These are phyloP conservation scores for Aurelia sp. DNA, from an alignment of 30 jellyfish, hydroid and myxozoan species.

Conservation along the genomic window DNA sequence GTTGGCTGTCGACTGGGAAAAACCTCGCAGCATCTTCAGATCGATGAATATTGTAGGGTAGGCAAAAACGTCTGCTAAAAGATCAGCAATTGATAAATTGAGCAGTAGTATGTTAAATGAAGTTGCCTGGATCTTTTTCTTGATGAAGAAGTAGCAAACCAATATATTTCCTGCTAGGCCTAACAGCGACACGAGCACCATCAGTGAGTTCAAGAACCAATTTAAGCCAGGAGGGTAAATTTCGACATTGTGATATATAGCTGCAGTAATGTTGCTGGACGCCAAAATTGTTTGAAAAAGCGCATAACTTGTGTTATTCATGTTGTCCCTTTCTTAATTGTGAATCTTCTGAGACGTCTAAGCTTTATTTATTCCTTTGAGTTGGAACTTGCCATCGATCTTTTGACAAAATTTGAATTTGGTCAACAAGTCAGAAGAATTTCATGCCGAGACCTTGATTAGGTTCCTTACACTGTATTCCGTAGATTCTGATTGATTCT, in stretches of 20 bases:
- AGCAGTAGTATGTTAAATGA: constrained; percentile 54
- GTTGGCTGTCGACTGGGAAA: constrained; percentile 14
- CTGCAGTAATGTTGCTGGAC: neutral
- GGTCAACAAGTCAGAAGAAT: too few relatives aligned
- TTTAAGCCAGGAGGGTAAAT: constrained; percentile 53
- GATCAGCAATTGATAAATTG: constrained; percentile 53
- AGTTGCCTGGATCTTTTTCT: constrained; percentile 8
- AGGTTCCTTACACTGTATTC: too few relatives aligned
- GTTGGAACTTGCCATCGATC: too few relatives aligned
- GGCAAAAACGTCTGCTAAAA: constrained; percentile 55
- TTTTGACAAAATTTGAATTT: too few relatives aligned
- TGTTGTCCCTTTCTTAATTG: too few relatives aligned
- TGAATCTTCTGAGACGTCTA: too few relatives aligned
- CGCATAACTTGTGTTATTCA: too few relatives aligned
- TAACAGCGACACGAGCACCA: constrained; percentile 28
- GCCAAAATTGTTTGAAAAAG: too few relatives aligned
- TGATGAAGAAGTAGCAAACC: constrained; percentile 50
- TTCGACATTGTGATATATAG: constrained; percentile 1
- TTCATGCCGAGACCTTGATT: too few relatives aligned
- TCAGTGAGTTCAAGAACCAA: constrained; percentile 60
- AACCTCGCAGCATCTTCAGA: constrained; percentile 32
- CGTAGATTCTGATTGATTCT: too few relatives aligned
- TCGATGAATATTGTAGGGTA: constrained; percentile 60
- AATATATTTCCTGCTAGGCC: constrained; percentile 53
- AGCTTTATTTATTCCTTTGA: too few relatives aligned